phyloP scores from a whole-genome alignment of 2,888 invertebrate species.

The Thelaira solivaga region DNA sequence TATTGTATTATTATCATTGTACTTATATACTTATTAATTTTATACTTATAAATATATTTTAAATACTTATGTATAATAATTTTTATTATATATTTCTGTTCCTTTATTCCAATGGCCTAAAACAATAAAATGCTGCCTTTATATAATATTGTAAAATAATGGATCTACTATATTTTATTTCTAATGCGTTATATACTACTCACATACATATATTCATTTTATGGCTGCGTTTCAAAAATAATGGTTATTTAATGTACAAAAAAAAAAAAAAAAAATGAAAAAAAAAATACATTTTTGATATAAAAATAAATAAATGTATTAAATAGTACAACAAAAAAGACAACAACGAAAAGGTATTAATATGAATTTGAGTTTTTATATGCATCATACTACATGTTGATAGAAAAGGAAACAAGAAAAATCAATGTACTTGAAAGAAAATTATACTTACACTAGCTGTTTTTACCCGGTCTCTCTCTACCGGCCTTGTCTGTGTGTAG shows the following conservation, averaged over 20 bases:
- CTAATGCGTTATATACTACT: neutral
- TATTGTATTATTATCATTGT: neutral
- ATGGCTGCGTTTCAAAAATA: no score
- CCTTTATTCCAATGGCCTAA: slow-evolving; percentile 30
- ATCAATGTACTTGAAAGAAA: slow-evolving; percentile 8
- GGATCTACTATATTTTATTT: slow-evolving; percentile 23
- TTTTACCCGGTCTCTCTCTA: no score
- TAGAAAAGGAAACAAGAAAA: neutral
- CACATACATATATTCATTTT: no score
- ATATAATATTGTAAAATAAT: slow-evolving; percentile 39
- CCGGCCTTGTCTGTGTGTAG: no score
- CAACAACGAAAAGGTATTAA: slow-evolving; percentile 76
- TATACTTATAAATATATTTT: slow-evolving; percentile 2
- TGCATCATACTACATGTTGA: neutral
- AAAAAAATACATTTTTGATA: neutral
- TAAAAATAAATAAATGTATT: neutral
- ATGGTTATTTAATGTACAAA: no score
- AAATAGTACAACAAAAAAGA: slow-evolving; percentile 76
- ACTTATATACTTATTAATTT: neutral
- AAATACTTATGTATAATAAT: slow-evolving; percentile 31
- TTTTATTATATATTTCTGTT: slow-evolving; percentile 35
- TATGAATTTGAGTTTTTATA: slow-evolving; percentile 12
- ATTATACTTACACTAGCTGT: no score
- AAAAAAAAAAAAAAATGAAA: neutral
- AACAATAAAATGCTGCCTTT: slow-evolving; percentile 46